Conservation (phyloP, 2,888 invertebrate species). For the Pasiphila rectangulata region DNA sequence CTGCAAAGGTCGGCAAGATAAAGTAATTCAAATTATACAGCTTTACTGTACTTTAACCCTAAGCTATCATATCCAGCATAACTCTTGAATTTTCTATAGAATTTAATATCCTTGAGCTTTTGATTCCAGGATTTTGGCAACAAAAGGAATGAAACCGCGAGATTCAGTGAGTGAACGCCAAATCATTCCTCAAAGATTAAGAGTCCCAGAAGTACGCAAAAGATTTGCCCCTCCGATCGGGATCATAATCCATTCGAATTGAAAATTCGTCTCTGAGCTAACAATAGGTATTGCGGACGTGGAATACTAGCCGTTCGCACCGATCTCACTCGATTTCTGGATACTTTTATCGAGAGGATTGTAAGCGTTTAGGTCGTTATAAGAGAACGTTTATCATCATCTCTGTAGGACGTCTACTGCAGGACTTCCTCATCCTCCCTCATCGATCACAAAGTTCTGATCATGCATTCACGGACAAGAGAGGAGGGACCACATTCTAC, state of each 20-base stretch:
- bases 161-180: conserved; percentile 13
- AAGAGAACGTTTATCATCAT: too few relatives aligned
- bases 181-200: conserved; percentile 22
- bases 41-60: background rate
- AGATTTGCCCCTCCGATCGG: conserved; percentile 20
- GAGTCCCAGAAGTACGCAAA: conserved; percentile 16
- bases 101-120: conserved; percentile 19
- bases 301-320: conserved; percentile 1
- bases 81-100: conserved; percentile 13
- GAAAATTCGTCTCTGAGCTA: conserved; percentile 32
- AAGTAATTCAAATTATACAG: too few relatives aligned
- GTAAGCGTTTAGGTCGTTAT: too few relatives aligned
- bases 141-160: conserved; percentile 21
- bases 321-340: background rate
- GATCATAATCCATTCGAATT: conserved; percentile 34
- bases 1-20: too few relatives aligned
- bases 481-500: too few relatives aligned
- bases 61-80: conserved; percentile 4
- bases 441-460: too few relatives aligned
- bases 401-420: too few relatives aligned
- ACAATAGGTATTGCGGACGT: conserved; percentile 39
- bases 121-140: conserved; percentile 13
- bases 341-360: too few relatives aligned
- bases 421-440: too few relatives aligned
- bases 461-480: too few relatives aligned